Conservation (phyloP, 2,888 invertebrate species). For the Xanthorhoe spadicearia region DNA sequence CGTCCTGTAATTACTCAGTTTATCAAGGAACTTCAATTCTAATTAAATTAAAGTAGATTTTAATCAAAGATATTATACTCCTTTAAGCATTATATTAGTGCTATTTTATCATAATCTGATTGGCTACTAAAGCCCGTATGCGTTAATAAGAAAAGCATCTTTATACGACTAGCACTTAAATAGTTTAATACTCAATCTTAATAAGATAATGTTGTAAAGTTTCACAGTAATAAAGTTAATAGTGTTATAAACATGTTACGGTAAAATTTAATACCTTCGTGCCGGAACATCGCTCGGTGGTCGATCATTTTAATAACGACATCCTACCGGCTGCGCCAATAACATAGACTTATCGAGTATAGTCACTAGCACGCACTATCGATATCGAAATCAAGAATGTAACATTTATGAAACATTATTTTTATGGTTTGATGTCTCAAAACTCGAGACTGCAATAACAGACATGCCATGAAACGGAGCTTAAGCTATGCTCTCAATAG, state of each 20-base stretch:
- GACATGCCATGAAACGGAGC: too few relatives aligned
- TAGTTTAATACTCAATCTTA: too few relatives aligned
- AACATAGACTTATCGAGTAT: background rate
- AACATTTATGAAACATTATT: background rate
- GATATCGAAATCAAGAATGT: background rate
- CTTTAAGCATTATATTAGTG: background rate
- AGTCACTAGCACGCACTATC: background rate
- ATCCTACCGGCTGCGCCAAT: conserved; percentile 2
- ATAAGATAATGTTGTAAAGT: too few relatives aligned
- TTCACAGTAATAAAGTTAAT: too few relatives aligned
- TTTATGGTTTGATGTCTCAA: background rate
- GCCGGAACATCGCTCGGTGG: background rate
- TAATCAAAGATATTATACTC: background rate
- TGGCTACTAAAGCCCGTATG: background rate
- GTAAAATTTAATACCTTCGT: too few relatives aligned
- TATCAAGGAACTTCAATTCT: background rate
- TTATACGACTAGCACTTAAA: too few relatives aligned
- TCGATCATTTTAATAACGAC: background rate
- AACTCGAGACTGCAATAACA: background rate
- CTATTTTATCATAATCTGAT: background rate
- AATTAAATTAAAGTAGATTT: background rate
- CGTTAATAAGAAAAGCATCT: too few relatives aligned
- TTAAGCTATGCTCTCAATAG: too few relatives aligned
- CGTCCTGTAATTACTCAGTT: background rate
- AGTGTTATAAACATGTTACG: too few relatives aligned